These are phyloP conservation scores for Pentamera pediparva DNA, from an alignment of 53 echinoderm and acorn worm genomes.

Conservation along the genomic window DNA sequence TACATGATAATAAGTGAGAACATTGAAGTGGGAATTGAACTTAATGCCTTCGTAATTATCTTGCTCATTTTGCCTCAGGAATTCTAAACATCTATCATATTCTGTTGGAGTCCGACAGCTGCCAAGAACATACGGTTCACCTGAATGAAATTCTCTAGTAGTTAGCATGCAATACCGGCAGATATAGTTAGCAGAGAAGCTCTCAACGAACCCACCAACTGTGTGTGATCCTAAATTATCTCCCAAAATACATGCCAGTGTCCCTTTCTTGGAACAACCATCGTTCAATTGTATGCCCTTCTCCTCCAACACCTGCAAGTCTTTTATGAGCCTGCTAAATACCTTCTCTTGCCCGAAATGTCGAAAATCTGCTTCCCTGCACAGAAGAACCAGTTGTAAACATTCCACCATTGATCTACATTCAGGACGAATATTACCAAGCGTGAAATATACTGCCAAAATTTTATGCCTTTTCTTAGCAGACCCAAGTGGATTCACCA, in stretches of 20 bases:
- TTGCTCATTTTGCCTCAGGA: background rate
- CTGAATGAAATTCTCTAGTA: background rate
- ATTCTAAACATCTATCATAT: background rate
- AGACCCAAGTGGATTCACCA: slow-evolving; percentile 61
- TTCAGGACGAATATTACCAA: slow-evolving; percentile 38
- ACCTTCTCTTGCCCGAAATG: slow-evolving; percentile 24
- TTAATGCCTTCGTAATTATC: background rate
- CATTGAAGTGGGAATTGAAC: background rate
- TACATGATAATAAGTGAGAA: background rate
- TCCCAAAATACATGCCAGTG: background rate
- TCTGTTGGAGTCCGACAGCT: background rate
- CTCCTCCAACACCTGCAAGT: slow-evolving; percentile 22
- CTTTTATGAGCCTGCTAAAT: slow-evolving; percentile 30
- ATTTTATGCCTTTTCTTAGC: slow-evolving; percentile 43
- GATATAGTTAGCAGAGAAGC: background rate
- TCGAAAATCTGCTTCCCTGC: slow-evolving; percentile 42
- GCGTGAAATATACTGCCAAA: slow-evolving; percentile 42
- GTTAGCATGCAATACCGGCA: background rate
- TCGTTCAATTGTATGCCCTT: background rate
- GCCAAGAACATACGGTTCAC: background rate
- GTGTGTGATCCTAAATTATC: slow-evolving; percentile 7
- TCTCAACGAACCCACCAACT: slow-evolving; percentile 12
- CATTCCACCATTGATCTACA: slow-evolving; percentile 32
- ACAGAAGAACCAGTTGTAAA: slow-evolving; percentile 48
- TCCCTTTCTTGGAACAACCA: background rate